Conservation (phyloP, 2,888 invertebrate species). For the Caenorhabditis imperialis region DNA sequence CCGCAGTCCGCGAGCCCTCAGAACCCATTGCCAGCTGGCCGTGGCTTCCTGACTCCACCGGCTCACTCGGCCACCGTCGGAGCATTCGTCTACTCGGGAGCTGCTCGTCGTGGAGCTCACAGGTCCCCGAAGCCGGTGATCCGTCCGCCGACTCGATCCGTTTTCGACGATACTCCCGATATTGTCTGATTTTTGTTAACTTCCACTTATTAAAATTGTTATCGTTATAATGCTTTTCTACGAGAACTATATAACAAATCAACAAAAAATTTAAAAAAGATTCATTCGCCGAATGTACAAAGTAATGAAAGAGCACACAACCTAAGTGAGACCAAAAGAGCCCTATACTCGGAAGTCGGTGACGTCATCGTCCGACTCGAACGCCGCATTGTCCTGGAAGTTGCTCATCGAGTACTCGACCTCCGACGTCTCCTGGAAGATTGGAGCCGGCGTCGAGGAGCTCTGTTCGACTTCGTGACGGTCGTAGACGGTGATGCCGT, state of each 20-base stretch:
- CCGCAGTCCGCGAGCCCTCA: too few relatives aligned
- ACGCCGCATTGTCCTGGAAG: conserved; percentile 26
- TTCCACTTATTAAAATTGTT: too few relatives aligned
- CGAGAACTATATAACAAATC: too few relatives aligned
- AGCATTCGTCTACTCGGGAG: neutral
- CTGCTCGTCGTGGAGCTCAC: neutral
- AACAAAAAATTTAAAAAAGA: neutral
- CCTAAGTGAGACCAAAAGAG: conserved; percentile 34
- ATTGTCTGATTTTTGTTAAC: too few relatives aligned
- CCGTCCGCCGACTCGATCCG: conserved; percentile 8
- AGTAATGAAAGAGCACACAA: conserved; percentile 26
- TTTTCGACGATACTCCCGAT: conserved; percentile 42
- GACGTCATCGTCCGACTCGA: conserved; percentile 25
- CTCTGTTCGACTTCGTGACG: conserved; percentile 21
- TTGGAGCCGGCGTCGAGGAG: conserved; percentile 15
- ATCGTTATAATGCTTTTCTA: too few relatives aligned
- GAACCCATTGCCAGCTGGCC: conserved; percentile 26
- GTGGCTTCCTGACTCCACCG: conserved; percentile 33
- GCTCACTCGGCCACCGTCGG: conserved; percentile 1
- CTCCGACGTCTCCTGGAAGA: conserved; percentile 35
- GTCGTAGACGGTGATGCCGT: conserved; percentile 63
- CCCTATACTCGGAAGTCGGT: conserved; percentile 33
- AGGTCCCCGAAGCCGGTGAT: neutral
- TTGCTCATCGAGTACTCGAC: conserved; percentile 37
- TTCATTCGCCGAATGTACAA: conserved; percentile 47